Evolutionary conservation across 2,797 vertebrate species (phyloP).

Genomic region (Aulostomus chinensis): DNA sequence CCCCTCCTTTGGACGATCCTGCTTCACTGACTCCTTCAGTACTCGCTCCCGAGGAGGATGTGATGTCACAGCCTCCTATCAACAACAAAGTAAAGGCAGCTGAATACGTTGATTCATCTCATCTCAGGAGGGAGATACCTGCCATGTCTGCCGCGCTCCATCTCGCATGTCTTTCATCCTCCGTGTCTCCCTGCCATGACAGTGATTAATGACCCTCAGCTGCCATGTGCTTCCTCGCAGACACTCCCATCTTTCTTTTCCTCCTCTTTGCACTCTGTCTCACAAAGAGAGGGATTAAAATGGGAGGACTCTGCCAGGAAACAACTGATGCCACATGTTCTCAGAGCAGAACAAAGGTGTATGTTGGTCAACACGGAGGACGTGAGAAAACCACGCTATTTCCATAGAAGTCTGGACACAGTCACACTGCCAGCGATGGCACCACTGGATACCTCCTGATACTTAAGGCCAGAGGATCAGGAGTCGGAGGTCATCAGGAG

Average conservation of each 20-base stretch:
- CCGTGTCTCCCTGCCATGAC: conserved; percentile 47
- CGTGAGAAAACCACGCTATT: conserved; percentile 14
- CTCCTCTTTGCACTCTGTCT: conserved; percentile 44
- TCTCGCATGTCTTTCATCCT: conserved; percentile 65
- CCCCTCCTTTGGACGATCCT: conserved; percentile 13
- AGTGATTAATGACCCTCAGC: conserved; percentile 76
- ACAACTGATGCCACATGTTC: conserved; percentile 64
- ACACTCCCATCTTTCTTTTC: conserved; percentile 64
- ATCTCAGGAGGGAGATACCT: conserved; percentile 65
- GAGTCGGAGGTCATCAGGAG: conserved; percentile 1
- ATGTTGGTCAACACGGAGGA: conserved; percentile 25
- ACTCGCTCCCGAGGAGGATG: conserved; percentile 25
- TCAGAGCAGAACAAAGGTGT: conserved; percentile 8
- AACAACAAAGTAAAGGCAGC: conserved; percentile 47
- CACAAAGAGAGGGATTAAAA: conserved; percentile 53
- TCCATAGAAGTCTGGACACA: neutral
- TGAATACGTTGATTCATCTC: conserved; percentile 68
- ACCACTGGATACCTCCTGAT: no score
- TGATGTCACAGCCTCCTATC: conserved; percentile 59
- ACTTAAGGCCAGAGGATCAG: conserved; percentile 11
- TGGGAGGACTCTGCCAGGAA: conserved; percentile 31
- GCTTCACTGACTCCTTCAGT: conserved; percentile 31
- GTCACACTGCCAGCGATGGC: no score
- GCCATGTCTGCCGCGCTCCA: conserved; percentile 60
- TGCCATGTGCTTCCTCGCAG: conserved; percentile 66